phyloP scores from a whole-genome alignment of 92 coral and sea anemone genomes.

The Actinernus sp. region DNA sequence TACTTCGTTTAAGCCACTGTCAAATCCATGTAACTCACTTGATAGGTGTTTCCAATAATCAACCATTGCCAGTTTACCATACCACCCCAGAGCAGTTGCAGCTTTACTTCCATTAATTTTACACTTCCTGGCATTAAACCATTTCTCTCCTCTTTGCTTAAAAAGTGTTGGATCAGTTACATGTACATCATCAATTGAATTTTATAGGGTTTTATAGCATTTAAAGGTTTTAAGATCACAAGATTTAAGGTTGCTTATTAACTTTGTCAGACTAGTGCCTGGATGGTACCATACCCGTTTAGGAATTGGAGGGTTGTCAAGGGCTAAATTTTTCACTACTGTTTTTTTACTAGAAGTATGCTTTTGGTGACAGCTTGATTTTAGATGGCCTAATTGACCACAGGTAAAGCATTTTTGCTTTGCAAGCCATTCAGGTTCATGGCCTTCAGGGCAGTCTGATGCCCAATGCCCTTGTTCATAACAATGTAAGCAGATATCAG shows the following conservation, averaged over 20 bases:
- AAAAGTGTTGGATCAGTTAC: too few species aligned
- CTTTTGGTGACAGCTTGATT: constrained; percentile 17
- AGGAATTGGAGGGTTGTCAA: constrained; percentile 1
- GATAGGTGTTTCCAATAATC: constrained; percentile 6
- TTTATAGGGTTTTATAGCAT: neutral
- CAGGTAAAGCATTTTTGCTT: constrained; percentile 43
- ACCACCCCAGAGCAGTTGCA: constrained; percentile 37
- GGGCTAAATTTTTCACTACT: neutral
- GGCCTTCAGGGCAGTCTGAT: constrained; percentile 28
- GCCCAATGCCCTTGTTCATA: constrained; percentile 54
- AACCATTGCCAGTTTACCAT: constrained; percentile 14
- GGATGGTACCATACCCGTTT: constrained; percentile 10
- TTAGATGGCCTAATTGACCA: constrained; percentile 28
- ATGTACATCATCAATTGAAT: constrained; percentile 7
- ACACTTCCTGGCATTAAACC: constrained; percentile 12
- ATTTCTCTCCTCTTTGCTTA: neutral
- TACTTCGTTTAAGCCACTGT: neutral
- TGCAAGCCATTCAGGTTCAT: constrained; percentile 31
- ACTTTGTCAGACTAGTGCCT: constrained; percentile 1
- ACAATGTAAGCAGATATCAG: constrained; percentile 30
- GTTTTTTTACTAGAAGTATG: too few species aligned
- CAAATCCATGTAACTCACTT: neutral
- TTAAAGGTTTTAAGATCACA: neutral
- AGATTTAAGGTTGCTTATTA: neutral
- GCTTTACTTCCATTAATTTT: constrained; percentile 27